Conservation (phyloP, 2,888 invertebrate species). For the Girardia tigrina region DNA sequence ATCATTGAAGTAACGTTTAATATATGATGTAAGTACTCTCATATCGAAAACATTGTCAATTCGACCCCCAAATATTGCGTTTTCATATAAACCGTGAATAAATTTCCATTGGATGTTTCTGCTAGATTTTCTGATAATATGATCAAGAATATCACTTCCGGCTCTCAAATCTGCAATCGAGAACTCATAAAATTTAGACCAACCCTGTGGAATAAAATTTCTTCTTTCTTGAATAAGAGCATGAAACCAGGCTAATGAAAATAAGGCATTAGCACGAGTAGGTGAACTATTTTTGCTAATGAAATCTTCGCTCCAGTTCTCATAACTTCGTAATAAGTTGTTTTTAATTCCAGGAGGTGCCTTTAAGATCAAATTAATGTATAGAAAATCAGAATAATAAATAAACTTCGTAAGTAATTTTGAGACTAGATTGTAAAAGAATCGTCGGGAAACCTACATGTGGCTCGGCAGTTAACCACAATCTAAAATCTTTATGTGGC, state of each 20-base stretch:
- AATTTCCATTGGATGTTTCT: slow-evolving; percentile 58
- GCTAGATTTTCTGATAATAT: slow-evolving; percentile 41
- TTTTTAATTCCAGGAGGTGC: slow-evolving; percentile 72
- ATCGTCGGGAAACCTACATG: slow-evolving; percentile 63
- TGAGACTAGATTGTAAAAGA: slow-evolving; percentile 64
- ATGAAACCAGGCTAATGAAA: slow-evolving; percentile 72
- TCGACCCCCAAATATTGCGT: slow-evolving; percentile 71
- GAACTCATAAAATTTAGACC: slow-evolving; percentile 78
- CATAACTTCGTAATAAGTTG: slow-evolving; percentile 63
- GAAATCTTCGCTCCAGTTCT: slow-evolving; percentile 58
- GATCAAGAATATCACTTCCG: slow-evolving; percentile 58
- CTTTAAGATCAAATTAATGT: slow-evolving; percentile 55
- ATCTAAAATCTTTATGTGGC: slow-evolving; percentile 55
- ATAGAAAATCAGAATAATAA: background rate
- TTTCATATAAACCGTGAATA: slow-evolving; percentile 63
- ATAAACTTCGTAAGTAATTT: slow-evolving; percentile 61
- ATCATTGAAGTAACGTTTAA: slow-evolving; percentile 52
- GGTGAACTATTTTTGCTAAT: slow-evolving; percentile 45
- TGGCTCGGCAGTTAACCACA: slow-evolving; percentile 76
- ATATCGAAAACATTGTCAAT: slow-evolving; percentile 66
- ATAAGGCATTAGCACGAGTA: slow-evolving; percentile 54
- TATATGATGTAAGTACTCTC: slow-evolving; percentile 59
- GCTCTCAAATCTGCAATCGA: slow-evolving; percentile 66
- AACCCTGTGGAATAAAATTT: slow-evolving; percentile 74
- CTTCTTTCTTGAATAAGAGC: slow-evolving; percentile 74